Base-by-base conservation (phyloP, 2,888 invertebrate species). In the Asteroscopus sphinx region DNA sequence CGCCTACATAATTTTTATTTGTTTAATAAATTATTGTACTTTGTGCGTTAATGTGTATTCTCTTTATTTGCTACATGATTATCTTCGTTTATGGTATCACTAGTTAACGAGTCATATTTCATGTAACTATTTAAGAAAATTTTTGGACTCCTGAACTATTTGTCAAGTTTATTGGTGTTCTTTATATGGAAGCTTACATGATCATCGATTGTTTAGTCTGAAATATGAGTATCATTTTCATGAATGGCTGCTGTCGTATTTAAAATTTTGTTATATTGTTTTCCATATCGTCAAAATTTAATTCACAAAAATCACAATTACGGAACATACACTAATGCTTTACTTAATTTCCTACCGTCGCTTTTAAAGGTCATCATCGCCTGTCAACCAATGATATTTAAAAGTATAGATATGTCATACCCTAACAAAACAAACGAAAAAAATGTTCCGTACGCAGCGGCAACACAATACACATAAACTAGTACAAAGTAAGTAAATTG, bases 71-170 rank as follows among this genome's bases (percentile, higher is more conserved):
- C 12, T 39, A 44, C 47, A 63, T 66, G 60, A 60, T 67, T 70
- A 64, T 63, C 42, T 60, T 63, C 68, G 33, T 79, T 78, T 86
- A 82, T 79, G 83, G 85, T 33, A 71, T 54, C 13, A 49, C 66
- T 79, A 76, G 78, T 87, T 85, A 85, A 64, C 81, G 79, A 74
- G 49, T 68, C 46, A 85, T 88, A 77, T 82, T 51, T 86, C 81
- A 78, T 37, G 51, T 77, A 71, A 76, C 81, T 78, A 73, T 81
- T 83, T n/a, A 73, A 77, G 54, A 73, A 66, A 78, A 58, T 68
- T 76, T 81, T 78, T 78, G 68, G 76, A 81, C 85, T 86, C 73
- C 83, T 79, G 81, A 57, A 73, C 67, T 58, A 85, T 87, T 83
- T 80, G 74, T 85, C 76, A 76, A 58, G 32, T 49, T 48, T 68